phyloP scores from a whole-genome alignment of 2,888 invertebrate genomes.

The Dexiosoma caninum region DNA sequence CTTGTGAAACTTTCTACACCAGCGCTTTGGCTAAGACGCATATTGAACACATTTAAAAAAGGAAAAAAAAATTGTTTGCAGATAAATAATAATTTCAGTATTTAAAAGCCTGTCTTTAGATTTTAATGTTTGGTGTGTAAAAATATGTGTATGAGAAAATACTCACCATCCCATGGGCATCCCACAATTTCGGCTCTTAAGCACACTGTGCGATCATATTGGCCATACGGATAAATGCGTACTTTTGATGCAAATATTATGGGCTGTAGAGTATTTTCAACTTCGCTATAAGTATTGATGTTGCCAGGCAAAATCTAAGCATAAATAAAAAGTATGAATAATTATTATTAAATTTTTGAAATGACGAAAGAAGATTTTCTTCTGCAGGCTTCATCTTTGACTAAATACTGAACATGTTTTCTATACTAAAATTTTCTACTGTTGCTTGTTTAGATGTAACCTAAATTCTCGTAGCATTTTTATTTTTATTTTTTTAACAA shows the following conservation, averaged over 20 bases:
- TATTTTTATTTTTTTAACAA: no score
- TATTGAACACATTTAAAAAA: neutral
- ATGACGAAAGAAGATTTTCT: no score
- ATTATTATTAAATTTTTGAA: neutral
- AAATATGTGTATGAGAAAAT: conserved; percentile 58
- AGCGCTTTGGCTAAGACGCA: neutral
- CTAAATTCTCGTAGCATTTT: no score
- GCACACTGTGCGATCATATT: conserved; percentile 87
- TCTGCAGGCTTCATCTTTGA: no score
- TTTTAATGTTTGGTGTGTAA: neutral
- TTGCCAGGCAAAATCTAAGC: conserved; percentile 87
- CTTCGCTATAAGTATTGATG: conserved; percentile 87
- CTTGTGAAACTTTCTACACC: conserved; percentile 49
- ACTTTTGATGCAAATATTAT: conserved; percentile 87
- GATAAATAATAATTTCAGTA: conserved; percentile 47
- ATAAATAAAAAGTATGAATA: neutral
- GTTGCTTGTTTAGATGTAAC: no score
- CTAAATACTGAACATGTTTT: no score
- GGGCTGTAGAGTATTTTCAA: conserved; percentile 85
- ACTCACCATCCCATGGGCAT: conserved; percentile 86
- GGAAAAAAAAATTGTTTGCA: no score
- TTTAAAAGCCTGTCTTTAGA: neutral
- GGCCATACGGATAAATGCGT: conserved; percentile 88
- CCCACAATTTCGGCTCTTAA: conserved; percentile 90
- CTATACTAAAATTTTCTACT: no score